Conservation (phyloP, 2,113 vertebrate genomes). For the Mesitornis unicolor region DNA sequence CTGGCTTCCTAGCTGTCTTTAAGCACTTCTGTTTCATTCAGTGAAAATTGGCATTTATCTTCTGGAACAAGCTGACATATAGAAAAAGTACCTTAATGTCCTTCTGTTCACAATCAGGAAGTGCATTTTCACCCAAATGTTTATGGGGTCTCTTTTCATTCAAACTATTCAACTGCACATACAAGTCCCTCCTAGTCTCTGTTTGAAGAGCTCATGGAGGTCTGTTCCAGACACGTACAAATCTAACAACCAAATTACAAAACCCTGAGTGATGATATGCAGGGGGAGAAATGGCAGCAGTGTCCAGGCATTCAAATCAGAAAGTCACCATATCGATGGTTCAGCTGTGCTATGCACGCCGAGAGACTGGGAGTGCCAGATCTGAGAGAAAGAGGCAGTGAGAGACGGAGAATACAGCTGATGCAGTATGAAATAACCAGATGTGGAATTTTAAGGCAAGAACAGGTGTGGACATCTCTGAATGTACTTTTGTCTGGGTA, state of each 20-base stretch:
- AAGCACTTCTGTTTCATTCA: not conserved
- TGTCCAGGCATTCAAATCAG: not conserved
- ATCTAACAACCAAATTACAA: not conserved
- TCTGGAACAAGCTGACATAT: not conserved
- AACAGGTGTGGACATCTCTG: slow-evolving; percentile 44
- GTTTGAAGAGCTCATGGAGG: not conserved
- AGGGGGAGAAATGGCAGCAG: not conserved
- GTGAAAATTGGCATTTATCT: not conserved
- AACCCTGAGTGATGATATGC: not conserved
- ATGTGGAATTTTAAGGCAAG: slow-evolving; percentile 37
- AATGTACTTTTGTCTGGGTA: slow-evolving; percentile 21
- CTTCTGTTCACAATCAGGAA: not conserved
- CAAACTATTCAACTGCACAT: not conserved
- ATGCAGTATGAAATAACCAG: slow-evolving; percentile 32
- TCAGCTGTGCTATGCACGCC: not conserved
- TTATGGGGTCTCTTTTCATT: not conserved
- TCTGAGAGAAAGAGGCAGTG: not conserved
- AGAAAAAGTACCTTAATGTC: not conserved
- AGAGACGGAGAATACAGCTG: not conserved
- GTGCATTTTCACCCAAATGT: not conserved
- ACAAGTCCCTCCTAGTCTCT: not conserved
- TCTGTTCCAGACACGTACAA: not conserved
- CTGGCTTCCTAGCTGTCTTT: not conserved
- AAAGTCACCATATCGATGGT: not conserved
- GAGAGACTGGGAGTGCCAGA: not conserved